A percentile compares a stretch with the other conserved stretches of the same genome.
These are phyloP conservation scores for Otis tarda DNA, from an alignment of 2,113 vertebrate species.

Conservation along the genomic window DNA sequence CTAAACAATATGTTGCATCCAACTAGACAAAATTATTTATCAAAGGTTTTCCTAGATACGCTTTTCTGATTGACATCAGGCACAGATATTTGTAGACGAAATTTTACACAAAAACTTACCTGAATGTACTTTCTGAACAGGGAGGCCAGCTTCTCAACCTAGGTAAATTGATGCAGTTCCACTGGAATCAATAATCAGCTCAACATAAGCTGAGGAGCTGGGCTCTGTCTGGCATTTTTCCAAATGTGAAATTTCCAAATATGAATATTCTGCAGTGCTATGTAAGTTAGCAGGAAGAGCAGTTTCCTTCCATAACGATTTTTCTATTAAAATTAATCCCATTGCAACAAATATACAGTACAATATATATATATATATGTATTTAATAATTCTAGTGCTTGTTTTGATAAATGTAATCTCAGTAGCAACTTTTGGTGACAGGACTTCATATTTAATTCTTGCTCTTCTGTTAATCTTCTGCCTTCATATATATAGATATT, in stretches of 20 bases:
- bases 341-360: background rate
- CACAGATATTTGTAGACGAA: background rate
- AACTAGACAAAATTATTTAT: background rate
- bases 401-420: background rate
- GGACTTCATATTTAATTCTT: background rate
- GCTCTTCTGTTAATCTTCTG: background rate
- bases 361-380: background rate
- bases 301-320: background rate
- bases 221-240: background rate
- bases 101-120: background rate
- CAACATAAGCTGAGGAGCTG: background rate
- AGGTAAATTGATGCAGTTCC: background rate
- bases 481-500: background rate
- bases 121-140: background rate
- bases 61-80: background rate
- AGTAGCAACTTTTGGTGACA: background rate
- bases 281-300: conserved; percentile 2
- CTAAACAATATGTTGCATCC: background rate
- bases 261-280: background rate
- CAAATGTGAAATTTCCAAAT: background rate
- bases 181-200: background rate
- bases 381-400: background rate
- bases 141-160: background rate
- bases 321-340: background rate
- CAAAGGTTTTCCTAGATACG: background rate